Percentiles rank a stretch among this genome's conserved stretches.
These are phyloP conservation scores for Auanema freiburgensis DNA, from an alignment of 2,888 invertebrate species.

Conservation along the genomic window DNA sequence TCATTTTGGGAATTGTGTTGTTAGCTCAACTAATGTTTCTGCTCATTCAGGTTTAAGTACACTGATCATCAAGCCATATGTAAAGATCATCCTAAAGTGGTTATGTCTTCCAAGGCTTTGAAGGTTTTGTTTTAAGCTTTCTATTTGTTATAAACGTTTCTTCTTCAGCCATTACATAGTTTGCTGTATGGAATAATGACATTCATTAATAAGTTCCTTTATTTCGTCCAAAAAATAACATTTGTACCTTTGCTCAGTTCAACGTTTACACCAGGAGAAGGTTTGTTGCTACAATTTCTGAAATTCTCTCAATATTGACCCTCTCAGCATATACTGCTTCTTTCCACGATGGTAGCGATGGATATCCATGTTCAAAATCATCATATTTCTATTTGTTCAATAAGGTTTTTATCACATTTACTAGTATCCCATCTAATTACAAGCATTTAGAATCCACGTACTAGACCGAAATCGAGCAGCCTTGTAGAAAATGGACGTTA, in stretches of 20 bases:
- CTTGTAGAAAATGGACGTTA: constrained; percentile 48
- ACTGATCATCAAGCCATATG: constrained; percentile 59
- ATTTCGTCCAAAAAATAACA: background rate
- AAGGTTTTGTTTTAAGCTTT: constrained; percentile 25
- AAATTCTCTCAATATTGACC: constrained; percentile 3
- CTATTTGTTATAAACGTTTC: constrained; percentile 1
- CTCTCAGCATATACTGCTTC: constrained; percentile 49
- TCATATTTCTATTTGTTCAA: constrained; percentile 59
- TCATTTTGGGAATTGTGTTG: background rate
- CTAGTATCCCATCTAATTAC: background rate
- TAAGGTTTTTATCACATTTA: constrained; percentile 21
- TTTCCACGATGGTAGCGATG: constrained; percentile 49
- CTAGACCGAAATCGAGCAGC: constrained; percentile 21
- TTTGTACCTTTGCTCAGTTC: background rate
- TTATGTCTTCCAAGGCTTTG: constrained; percentile 25
- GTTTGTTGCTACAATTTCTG: background rate
- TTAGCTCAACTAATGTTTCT: background rate
- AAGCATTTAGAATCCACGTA: constrained; percentile 24
- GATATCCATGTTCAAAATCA: constrained; percentile 52
- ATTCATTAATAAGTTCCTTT: background rate
- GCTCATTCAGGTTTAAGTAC: constrained; percentile 36
- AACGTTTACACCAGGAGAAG: background rate
- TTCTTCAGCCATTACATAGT: background rate
- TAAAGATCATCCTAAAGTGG: constrained; percentile 31
- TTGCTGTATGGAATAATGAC: background rate